phyloP scores from a whole-genome alignment of 2,113 vertebrate genomes.

The Hemiscyllium ocellatum region DNA sequence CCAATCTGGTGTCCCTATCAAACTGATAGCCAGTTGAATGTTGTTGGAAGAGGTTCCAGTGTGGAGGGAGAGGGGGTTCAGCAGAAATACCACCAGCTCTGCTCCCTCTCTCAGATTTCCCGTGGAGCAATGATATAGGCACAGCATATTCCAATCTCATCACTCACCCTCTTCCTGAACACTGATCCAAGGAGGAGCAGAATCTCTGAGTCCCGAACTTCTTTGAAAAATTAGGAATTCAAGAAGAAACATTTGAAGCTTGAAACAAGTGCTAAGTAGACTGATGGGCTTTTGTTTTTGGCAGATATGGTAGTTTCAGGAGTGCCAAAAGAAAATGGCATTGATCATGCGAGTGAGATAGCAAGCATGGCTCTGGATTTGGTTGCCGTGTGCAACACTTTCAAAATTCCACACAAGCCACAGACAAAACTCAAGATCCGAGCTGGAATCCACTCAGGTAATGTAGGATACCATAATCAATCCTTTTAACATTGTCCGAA shows the following conservation, averaged over 20 bases:
- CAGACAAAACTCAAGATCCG: conserved; percentile 66
- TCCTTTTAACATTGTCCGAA: background rate
- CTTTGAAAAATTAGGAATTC: background rate
- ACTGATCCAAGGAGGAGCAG: background rate
- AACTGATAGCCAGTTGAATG: background rate
- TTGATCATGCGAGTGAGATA: conserved; percentile 63
- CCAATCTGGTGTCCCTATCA: background rate
- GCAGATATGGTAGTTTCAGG: conserved; percentile 76
- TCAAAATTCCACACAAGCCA: conserved; percentile 71
- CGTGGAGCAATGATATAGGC: no score
- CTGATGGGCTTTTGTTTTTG: background rate
- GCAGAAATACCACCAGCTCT: background rate
- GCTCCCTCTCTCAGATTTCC: background rate
- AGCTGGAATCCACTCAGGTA: conserved; percentile 71
- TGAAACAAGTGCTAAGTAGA: background rate
- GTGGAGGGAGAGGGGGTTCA: background rate
- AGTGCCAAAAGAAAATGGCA: conserved; percentile 65
- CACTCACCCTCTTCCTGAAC: background rate
- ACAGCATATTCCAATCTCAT: background rate
- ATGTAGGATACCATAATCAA: background rate
- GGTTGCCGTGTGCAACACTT: conserved; percentile 65
- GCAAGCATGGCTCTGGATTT: conserved; percentile 74
- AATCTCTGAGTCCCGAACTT: background rate
- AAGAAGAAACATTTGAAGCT: background rate
- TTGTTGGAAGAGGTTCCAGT: background rate